Evolutionary conservation across 2,797 vertebrate genomes (phyloP), one percentile per base, ranked within the genome.

Genomic region (Pyrocephalus nanus): DNA sequence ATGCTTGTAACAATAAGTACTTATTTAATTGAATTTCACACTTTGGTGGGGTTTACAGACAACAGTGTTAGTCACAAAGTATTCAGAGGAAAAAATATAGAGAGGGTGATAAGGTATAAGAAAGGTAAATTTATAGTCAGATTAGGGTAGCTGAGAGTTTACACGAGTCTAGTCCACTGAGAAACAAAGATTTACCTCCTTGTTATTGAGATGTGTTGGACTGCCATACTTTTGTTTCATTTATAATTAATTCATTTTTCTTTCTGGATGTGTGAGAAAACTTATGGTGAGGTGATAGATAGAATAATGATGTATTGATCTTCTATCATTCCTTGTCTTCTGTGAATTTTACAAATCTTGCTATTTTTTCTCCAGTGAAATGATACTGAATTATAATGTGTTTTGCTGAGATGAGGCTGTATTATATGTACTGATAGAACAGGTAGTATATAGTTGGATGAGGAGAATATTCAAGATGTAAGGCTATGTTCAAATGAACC

Each of bases 1-100:
- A 43, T 73, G 50, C 21, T 89, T 43, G 11, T 48, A 83, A 74
- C 38, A 79, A 51, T 21, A 34, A 45, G 29, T 32, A 34, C 18
- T 66, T 91, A 81, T 74, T 69, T 87, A 87, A 65, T 40, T 88
- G 22, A 88, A 76, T 93, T 92, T 92, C 42, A 54, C 53, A 65
- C 21, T 88, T 84, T 19, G 23, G 57, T 42, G 45, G 11, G 22
- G 8, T 62, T 91, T 95, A 32, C 36, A 74, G 58, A 61, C 27
- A 75, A 32, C 53, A 53, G n/a, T 32, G 12, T 74, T 55, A 67
- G 20, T 47, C 23, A 26, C 25, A 75, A 36, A n/a, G 13, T 76
- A 21, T 50, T 72, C n/a, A 78, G 61, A 87, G 36, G 40, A 57
- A 78, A 91, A 92, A 90, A 34, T 15, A 47, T 64, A 25, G 16